Evolutionary conservation across 2,888 invertebrate genomes (phyloP).

Genomic region (Sphaerophoria rueppellii): DNA sequence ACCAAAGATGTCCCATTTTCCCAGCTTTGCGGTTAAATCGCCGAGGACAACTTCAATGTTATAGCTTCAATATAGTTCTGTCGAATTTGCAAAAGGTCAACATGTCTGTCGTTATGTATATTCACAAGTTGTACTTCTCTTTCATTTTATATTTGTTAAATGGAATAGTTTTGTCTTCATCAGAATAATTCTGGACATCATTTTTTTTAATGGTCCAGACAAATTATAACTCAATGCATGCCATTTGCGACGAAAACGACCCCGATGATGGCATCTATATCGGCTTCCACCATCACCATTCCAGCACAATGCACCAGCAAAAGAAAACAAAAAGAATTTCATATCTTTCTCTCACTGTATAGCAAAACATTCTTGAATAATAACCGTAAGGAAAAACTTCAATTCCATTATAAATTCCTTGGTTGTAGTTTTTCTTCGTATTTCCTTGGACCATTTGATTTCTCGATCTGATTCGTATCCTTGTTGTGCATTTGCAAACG

Average conservation of each 20-base stretch:
- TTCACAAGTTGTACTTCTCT: no score
- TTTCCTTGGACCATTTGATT: conserved; percentile 70
- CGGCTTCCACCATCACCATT: background rate
- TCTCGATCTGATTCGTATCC: conserved; percentile 71
- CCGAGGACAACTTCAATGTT: no score
- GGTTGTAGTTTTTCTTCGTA: conserved; percentile 39
- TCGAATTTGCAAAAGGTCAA: no score
- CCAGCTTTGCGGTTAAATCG: no score
- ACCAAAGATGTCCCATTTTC: no score
- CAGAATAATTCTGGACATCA: conserved; percentile 38
- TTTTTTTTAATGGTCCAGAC: conserved; percentile 65
- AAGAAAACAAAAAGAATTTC: background rate
- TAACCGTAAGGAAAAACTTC: conserved; percentile 59
- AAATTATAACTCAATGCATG: conserved; percentile 64
- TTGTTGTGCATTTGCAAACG: conserved; percentile 48
- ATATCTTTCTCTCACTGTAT: conserved; percentile 3
- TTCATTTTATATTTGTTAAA: no score
- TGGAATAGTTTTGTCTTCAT: conserved; percentile 3
- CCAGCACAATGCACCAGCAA: background rate
- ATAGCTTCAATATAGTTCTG: no score
- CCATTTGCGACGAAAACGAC: conserved; percentile 58
- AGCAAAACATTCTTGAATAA: conserved; percentile 38
- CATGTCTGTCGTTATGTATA: no score
- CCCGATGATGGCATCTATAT: background rate
- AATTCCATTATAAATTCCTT: conserved; percentile 69